Evolutionary conservation across 1,140 invertebrate genomes (phyloP).

Genomic region (Lysiphlebus fabarum): DNA sequence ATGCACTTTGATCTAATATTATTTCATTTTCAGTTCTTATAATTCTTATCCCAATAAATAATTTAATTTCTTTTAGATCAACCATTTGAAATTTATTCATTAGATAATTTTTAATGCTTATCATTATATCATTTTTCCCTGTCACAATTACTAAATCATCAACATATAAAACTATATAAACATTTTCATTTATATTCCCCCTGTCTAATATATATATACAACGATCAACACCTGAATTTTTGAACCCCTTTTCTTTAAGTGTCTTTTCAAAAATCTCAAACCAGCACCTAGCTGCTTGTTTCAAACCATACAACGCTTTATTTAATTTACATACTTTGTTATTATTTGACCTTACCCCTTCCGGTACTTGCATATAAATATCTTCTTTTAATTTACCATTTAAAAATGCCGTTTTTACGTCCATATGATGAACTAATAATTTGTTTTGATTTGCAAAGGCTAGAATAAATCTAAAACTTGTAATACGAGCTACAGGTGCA

Average conservation of each 20-base stretch:
- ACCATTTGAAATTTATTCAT: conserved; percentile 20
- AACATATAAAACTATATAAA: conserved; percentile 30
- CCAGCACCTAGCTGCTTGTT: conserved; percentile 47
- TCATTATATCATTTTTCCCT: conserved; percentile 1
- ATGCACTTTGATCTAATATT: too few relatives aligned
- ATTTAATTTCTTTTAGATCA: conserved; percentile 25
- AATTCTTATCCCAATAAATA: too few relatives aligned
- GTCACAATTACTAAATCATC: conserved; percentile 24
- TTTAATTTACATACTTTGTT: conserved; percentile 26
- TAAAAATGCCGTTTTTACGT: too few relatives aligned
- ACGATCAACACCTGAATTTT: conserved; percentile 16
- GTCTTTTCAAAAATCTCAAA: conserved; percentile 31
- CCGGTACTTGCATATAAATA: conserved; percentile 35
- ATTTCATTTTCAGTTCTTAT: too few relatives aligned
- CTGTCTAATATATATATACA: conserved; percentile 21
- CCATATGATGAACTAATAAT: too few relatives aligned
- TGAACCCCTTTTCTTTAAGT: too few relatives aligned
- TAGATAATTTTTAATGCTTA: conserved; percentile 19
- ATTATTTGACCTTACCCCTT: conserved; percentile 26
- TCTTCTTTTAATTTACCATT: too few relatives aligned
- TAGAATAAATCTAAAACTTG: too few relatives aligned
- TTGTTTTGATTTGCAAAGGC: too few relatives aligned
- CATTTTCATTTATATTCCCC: conserved; percentile 11
- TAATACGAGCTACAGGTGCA: too few relatives aligned
- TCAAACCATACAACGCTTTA: conserved; percentile 37